Evolutionary conservation across 2,113 vertebrate genomes (phyloP).

Genomic region (Climacteris rufus): DNA sequence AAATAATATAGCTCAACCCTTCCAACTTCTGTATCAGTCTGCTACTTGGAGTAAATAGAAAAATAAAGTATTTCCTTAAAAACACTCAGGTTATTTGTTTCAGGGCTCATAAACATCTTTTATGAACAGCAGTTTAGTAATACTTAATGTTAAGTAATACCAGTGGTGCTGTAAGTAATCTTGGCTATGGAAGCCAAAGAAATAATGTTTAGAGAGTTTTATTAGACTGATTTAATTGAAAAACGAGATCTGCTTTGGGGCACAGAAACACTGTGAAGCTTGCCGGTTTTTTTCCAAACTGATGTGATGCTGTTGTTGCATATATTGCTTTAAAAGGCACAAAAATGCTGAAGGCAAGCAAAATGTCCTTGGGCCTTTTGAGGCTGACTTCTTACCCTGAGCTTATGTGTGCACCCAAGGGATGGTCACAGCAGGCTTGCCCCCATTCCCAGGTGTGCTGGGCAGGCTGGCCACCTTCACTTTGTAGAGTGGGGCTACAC

Average conservation of each 20-base stretch:
- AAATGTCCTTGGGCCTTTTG: not conserved
- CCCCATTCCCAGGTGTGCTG: not conserved
- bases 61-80: conserved; percentile 33
- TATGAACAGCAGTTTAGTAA: not conserved
- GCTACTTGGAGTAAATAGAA: not conserved
- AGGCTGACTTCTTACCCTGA: not conserved
- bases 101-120: conserved; percentile 5
- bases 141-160: not conserved
- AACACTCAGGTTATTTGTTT: not conserved
- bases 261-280: not conserved
- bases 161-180: not conserved
- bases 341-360: not conserved
- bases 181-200: not conserved
- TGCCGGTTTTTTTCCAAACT: not conserved
- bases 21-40: not conserved
- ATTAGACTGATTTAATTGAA: not conserved
- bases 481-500: not conserved
- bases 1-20: not conserved
- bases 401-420: not conserved
- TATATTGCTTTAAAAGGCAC: not conserved
- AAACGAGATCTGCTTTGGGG: not conserved
- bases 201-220: not conserved
- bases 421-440: not conserved
- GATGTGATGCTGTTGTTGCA: not conserved
- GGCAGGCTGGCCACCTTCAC: not conserved